A percentile compares a stretch with the other conserved stretches of the same genome.
Evolutionary conservation across 2,888 invertebrate species (phyloP).

Genomic region (Seira ritae): DNA sequence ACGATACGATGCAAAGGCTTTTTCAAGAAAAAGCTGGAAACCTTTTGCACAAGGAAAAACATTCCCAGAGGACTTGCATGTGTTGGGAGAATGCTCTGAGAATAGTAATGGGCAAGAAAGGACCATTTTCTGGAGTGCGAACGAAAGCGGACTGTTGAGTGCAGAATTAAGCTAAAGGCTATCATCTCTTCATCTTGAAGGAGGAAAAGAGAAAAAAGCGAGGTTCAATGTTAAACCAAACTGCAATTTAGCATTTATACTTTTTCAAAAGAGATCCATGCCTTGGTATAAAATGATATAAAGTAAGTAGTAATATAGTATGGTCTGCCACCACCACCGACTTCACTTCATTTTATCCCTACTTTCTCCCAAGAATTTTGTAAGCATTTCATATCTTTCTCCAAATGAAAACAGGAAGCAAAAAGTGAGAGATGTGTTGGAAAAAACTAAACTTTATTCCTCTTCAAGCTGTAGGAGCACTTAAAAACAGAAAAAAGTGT

Average conservation of each 20-base stretch:
- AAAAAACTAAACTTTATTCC: constrained; percentile 1
- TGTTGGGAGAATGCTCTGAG: constrained; percentile 6
- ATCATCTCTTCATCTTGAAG: constrained; percentile 17
- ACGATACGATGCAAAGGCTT: not conserved
- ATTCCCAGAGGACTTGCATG: constrained; percentile 24
- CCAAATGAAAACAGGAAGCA: constrained; percentile 6
- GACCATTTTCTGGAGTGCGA: constrained; percentile 16
- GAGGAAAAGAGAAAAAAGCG: not conserved
- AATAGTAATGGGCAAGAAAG: constrained; percentile 21
- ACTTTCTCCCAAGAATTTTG: not conserved
- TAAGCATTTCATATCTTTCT: not conserved
- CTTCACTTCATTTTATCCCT: not conserved
- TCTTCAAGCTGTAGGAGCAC: too few relatives aligned
- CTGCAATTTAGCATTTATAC: constrained; percentile 14
- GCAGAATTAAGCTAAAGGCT: constrained; percentile 22
- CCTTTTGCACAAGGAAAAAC: constrained; percentile 9
- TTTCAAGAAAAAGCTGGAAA: constrained; percentile 1
- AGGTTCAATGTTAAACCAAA: constrained; percentile 18
- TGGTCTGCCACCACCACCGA: not conserved
- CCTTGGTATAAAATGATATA: not conserved
- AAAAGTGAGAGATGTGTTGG: not conserved
- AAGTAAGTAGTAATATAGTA: not conserved
- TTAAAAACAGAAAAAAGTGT: too few relatives aligned
- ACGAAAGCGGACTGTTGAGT: constrained; percentile 14
- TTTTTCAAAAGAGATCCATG: not conserved